Conservation (phyloP, 2,797 vertebrate species). For the Pipistrellus pygmaeus region DNA sequence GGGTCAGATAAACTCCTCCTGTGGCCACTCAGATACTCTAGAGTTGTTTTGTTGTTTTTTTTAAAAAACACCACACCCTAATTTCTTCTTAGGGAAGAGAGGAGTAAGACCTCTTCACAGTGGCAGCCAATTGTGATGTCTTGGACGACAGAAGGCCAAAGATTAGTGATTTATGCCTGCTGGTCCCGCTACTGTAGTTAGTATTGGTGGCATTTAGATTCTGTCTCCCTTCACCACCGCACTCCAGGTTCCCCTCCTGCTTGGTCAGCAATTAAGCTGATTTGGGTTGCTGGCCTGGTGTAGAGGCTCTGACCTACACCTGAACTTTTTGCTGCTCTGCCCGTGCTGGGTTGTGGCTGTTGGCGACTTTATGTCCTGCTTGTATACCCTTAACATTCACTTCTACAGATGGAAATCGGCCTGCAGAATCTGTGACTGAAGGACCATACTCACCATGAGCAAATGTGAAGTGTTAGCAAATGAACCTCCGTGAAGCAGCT, state of each 20-base stretch:
- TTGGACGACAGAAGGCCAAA: background rate
- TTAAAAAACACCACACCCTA: background rate
- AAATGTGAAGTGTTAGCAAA: background rate
- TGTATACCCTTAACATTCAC: background rate
- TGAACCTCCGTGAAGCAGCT: background rate
- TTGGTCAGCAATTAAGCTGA: background rate
- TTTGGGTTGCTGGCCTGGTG: background rate
- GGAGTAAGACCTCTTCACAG: background rate
- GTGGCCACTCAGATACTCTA: background rate
- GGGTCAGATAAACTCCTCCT: background rate
- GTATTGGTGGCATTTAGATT: background rate
- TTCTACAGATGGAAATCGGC: background rate
- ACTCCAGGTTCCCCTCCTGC: background rate
- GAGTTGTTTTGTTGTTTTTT: background rate
- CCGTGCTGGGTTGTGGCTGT: background rate
- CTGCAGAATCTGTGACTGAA: background rate
- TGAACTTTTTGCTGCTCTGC: background rate
- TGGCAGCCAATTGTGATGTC: background rate
- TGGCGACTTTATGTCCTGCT: background rate
- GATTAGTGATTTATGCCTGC: background rate
- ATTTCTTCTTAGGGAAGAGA: background rate
- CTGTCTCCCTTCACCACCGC: background rate
- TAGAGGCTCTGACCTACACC: background rate
- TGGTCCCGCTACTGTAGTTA: rapidly evolving
- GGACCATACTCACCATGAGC: background rate